phyloP scores from a whole-genome alignment of 2,888 invertebrate species.

The Leucophenga montana region DNA sequence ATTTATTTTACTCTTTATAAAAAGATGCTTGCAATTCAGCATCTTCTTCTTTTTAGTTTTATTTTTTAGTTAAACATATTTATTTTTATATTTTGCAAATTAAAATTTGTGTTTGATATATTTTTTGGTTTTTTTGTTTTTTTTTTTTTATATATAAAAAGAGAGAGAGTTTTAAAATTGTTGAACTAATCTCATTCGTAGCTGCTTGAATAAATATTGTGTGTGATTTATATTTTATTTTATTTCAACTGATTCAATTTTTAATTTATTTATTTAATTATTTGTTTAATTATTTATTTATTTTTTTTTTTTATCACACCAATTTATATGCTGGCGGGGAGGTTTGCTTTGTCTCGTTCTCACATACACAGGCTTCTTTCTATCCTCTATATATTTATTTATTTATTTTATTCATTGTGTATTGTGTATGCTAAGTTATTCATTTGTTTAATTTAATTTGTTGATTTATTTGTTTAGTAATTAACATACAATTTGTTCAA shows the following conservation, averaged over 20 bases:
- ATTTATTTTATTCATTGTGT: background rate
- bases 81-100: conserved; percentile 19
- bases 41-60: background rate
- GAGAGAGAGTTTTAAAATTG: background rate
- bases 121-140: conserved; percentile 37
- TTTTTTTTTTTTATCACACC: conserved; percentile 68
- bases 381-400: conserved; percentile 11
- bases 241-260: no score
- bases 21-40: background rate
- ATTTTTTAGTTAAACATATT: background rate
- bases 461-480: conserved; percentile 22
- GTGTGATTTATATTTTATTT: no score
- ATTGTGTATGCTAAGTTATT: conserved; percentile 19
- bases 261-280: conserved; percentile 27
- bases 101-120: conserved; percentile 35
- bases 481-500: conserved; percentile 34
- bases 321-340: conserved; percentile 70
- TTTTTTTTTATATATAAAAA: conserved; percentile 1
- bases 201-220: no score
- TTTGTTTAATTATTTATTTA: conserved; percentile 38
- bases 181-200: background rate
- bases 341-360: conserved; percentile 59
- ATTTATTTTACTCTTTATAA: conserved; percentile 12
- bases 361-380: conserved; percentile 11
- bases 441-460: conserved; percentile 8